Base-by-base conservation (phyloP, 2,797 vertebrate species). In the Mormyrus hasselquistii region DNA sequence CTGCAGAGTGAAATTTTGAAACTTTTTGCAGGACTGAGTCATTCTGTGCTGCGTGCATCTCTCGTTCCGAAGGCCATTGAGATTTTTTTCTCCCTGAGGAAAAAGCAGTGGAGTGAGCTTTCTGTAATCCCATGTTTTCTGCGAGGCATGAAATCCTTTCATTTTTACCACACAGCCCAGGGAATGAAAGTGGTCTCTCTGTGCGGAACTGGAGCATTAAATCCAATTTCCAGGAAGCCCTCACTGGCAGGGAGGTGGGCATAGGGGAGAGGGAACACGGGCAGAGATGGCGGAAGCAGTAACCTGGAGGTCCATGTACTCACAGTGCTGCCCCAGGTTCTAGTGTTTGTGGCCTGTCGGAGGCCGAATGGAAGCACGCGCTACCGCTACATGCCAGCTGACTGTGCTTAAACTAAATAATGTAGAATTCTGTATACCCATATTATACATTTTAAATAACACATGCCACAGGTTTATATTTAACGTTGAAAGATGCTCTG, bases 121-220 rank as follows among this genome's bases (percentile, higher is more conserved):
- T 52, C 50, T 44, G 10, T 83, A 44, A 85, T 62, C 89, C 50
- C 50, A 38, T 86, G 76, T 90, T 22, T 87, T 92, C 91, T 91
- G 62, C 73, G 0, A 91, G 94, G 92, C 90, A 89, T 95, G 92
- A 95, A 94, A 95, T 95, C 93, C 93, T 89, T 90, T 90, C 69
- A 38, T 93, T 94, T 92, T 91, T 92, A 89, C 92, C 83, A 92
- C 93, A 92, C 91, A 6, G 91, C 93, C 92, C 65, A 1, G 49
- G 92, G 94, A 93, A 92, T 87, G 89, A 90, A 38, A 73, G n/a
- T 90, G 90, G 92, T 19, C 3, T 16, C 84, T 90, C 89, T 84
- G 90, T 29, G 92, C 83, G 22, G 91, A 95, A 95, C 91, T 95
- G 92, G 95, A 94, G 95, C 95, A 94, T 95, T 95, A 94, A 95